phyloP scores from a whole-genome alignment of 2,888 invertebrate species.

The Colletes collaris region DNA sequence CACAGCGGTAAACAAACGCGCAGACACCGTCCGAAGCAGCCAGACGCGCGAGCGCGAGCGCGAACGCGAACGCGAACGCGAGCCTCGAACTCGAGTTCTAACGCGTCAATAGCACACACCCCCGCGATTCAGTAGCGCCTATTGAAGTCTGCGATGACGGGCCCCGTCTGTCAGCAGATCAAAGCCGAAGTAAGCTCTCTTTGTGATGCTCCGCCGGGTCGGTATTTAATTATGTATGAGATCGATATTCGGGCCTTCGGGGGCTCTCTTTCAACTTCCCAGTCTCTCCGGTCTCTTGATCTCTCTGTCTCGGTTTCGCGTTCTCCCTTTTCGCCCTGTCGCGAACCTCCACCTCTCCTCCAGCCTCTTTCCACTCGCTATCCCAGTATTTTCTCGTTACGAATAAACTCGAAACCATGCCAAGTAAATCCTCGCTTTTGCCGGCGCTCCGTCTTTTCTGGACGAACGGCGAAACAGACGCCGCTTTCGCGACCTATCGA shows the following conservation, averaged over 20 bases:
- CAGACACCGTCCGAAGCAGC: constrained; percentile 20
- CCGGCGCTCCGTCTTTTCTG: not conserved
- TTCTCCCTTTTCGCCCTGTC: constrained; percentile 35
- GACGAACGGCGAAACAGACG: no score
- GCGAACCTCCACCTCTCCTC: not conserved
- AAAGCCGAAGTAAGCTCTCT: constrained; percentile 82
- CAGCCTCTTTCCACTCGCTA: constrained; percentile 1
- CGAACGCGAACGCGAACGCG: constrained; percentile 20
- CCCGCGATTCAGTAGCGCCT: constrained; percentile 75
- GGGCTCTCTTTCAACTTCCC: constrained; percentile 66
- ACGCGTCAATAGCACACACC: constrained; percentile 75
- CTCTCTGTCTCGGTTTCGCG: constrained; percentile 33
- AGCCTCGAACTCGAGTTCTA: constrained; percentile 42
- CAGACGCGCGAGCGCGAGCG: constrained; percentile 22
- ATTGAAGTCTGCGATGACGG: constrained; percentile 82
- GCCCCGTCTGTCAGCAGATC: constrained; percentile 82
- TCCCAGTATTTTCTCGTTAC: constrained; percentile 46
- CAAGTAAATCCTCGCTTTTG: constrained; percentile 24
- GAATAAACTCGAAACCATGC: constrained; percentile 44
- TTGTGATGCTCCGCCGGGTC: constrained; percentile 81
- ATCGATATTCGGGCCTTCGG: constrained; percentile 82
- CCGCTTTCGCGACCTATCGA: no score
- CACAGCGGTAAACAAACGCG: constrained; percentile 37
- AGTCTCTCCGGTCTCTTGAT: constrained; percentile 35
- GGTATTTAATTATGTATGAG: constrained; percentile 83